Conservation (phyloP, 2,113 vertebrate genomes). For the Vidua macroura region DNA sequence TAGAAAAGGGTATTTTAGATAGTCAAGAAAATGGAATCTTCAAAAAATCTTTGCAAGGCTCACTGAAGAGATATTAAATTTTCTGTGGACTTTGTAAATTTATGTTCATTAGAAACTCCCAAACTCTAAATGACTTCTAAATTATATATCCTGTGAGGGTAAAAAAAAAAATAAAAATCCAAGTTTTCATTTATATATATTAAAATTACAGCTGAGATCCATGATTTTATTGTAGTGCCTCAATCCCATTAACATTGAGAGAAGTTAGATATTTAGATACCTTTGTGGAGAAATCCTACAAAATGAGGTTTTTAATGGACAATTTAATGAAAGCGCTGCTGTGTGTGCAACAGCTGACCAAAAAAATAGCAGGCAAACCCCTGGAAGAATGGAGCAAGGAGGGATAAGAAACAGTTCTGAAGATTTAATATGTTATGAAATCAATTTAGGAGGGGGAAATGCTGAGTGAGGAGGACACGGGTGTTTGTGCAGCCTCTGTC, state of each 20-base stretch:
- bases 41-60: neutral
- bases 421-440: neutral
- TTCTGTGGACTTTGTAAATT: neutral
- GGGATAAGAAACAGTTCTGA: neutral
- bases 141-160: neutral
- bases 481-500: neutral
- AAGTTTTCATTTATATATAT: neutral
- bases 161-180: neutral
- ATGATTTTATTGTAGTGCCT: neutral
- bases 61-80: neutral
- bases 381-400: neutral
- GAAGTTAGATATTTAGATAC: neutral
- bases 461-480: fast-evolving
- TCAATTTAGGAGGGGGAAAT: neutral
- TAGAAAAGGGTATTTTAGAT: neutral
- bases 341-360: neutral
- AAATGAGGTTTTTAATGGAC: neutral
- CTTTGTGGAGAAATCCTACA: neutral
- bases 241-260: neutral
- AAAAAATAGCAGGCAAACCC: neutral
- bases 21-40: neutral
- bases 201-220: neutral
- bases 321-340: neutral
- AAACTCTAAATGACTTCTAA: neutral
- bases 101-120: neutral